Conservation (phyloP, 2,797 vertebrate genomes). For the Catamblyrhynchus diadema region DNA sequence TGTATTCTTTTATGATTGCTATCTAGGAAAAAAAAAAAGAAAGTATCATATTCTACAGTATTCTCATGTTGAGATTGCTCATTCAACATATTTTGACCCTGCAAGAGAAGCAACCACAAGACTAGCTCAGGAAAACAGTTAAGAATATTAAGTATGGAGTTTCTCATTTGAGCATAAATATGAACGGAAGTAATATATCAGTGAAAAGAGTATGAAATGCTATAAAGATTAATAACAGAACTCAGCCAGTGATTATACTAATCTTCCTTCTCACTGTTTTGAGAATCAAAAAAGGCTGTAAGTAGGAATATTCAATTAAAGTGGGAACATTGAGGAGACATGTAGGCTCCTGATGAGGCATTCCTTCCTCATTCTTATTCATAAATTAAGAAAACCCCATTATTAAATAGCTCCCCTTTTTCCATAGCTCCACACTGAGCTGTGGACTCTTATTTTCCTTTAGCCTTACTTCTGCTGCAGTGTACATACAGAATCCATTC, state of each 20-base stretch:
- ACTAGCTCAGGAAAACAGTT: neutral
- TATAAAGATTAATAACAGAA: neutral
- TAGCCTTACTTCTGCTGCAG: neutral
- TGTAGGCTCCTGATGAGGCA: fast-evolving
- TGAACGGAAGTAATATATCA: neutral
- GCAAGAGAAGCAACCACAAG: neutral
- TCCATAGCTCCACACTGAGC: neutral
- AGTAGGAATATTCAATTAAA: neutral
- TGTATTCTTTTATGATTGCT: neutral
- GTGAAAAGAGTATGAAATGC: neutral
- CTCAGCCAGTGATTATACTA: neutral
- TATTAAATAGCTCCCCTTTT: neutral
- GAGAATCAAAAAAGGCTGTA: neutral
- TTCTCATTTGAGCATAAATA: neutral
- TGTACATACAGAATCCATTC: neutral
- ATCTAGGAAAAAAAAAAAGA: neutral
- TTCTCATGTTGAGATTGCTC: neutral
- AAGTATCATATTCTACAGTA: neutral
- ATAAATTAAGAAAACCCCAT: fast-evolving
- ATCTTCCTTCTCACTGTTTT: neutral
- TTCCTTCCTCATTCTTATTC: neutral
- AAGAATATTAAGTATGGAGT: neutral
- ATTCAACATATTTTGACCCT: neutral
- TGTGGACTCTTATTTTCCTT: neutral
- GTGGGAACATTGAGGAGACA: neutral